Percentiles rank a stretch among this genome's conserved stretches.
phyloP scores from a whole-genome alignment of 2,797 vertebrate species.

The Manis crassicaudata region DNA sequence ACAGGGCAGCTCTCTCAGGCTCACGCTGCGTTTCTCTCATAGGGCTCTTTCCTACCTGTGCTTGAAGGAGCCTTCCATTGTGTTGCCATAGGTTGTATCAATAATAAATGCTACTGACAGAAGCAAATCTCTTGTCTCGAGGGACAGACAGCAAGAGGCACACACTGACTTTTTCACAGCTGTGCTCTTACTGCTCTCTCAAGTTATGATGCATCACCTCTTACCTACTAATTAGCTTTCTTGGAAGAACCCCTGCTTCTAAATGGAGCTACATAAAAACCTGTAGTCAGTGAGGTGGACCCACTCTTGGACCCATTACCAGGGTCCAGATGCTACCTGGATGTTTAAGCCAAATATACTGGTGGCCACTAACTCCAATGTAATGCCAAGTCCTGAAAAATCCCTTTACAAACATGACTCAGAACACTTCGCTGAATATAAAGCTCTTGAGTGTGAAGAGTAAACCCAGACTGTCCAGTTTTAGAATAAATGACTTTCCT shows the following conservation, averaged over 20 bases:
- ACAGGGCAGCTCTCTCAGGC: neutral
- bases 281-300: neutral
- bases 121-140: slow-evolving; percentile 81
- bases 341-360: neutral
- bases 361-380: neutral
- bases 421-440: neutral
- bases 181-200: slow-evolving; percentile 87
- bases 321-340: neutral
- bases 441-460: neutral
- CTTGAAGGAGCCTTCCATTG: neutral
- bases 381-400: neutral
- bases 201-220: slow-evolving; percentile 88
- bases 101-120: neutral
- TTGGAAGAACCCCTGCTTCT: slow-evolving; percentile 77
- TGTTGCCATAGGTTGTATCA: neutral
- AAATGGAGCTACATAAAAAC: neutral
- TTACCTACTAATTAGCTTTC: slow-evolving; percentile 86
- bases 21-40: neutral
- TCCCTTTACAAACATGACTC: neutral
- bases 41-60: neutral
- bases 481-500: slow-evolving; percentile 15
- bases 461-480: neutral
- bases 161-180: slow-evolving; percentile 83
- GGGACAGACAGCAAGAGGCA: slow-evolving; percentile 90
- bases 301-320: neutral